phyloP scores from a whole-genome alignment of 1,140 invertebrate species.

The Scaptodrosophila lebanonensis region DNA sequence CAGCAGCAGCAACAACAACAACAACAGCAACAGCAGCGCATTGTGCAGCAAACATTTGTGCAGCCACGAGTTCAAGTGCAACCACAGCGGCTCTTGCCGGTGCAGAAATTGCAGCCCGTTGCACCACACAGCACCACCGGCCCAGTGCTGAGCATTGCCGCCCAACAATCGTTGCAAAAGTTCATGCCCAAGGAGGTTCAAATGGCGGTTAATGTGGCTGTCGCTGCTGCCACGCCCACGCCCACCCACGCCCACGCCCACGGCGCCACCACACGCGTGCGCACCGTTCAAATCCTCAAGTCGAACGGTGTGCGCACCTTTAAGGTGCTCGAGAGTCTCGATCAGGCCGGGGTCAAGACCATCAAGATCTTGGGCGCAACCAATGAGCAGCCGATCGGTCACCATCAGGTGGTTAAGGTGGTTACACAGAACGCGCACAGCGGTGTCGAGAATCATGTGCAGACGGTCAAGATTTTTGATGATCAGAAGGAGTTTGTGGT shows the following conservation, averaged over 20 bases:
- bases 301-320: slow-evolving; percentile 49
- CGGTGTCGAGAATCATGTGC: slow-evolving; percentile 51
- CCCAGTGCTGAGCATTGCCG: slow-evolving; percentile 28
- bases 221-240: slow-evolving; percentile 28
- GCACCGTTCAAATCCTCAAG: slow-evolving; percentile 66
- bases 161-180: slow-evolving; percentile 59
- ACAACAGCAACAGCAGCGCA: neutral
- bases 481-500: slow-evolving; percentile 32
- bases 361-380: slow-evolving; percentile 62
- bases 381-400: slow-evolving; percentile 55
- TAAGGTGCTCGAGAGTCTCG: slow-evolving; percentile 57
- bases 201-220: slow-evolving; percentile 64
- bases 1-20: slow-evolving; percentile 10
- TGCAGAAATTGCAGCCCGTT: slow-evolving; percentile 24
- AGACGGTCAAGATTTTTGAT: slow-evolving; percentile 65
- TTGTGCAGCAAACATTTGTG: too few species aligned
- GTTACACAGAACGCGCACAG: slow-evolving; percentile 49
- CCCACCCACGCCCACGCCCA: neutral
- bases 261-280: slow-evolving; percentile 47
- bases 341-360: slow-evolving; percentile 59
- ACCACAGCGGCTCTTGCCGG: neutral
- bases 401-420: slow-evolving; percentile 59
- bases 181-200: slow-evolving; percentile 68
- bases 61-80: slow-evolving; percentile 6
- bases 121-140: too few species aligned